Conservation (phyloP, 2,113 vertebrate genomes). For the Phodopus roborovskii region DNA sequence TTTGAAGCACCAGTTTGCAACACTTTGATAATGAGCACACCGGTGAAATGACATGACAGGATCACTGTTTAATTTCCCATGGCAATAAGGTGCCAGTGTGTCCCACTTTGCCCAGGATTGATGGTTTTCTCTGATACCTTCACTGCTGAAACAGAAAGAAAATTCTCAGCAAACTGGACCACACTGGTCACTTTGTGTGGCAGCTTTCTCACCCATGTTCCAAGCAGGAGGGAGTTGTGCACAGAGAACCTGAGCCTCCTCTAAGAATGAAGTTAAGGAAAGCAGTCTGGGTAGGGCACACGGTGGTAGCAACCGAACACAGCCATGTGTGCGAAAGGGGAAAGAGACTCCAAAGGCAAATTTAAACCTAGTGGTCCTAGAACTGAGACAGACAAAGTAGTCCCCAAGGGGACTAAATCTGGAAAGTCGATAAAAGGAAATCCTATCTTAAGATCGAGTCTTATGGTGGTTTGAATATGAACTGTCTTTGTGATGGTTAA, state of each 20-base stretch:
- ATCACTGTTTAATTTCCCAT: neutral
- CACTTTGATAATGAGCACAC: neutral
- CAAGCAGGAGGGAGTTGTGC: neutral
- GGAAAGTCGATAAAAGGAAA: neutral
- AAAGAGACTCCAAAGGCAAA: neutral
- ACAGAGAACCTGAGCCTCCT: neutral
- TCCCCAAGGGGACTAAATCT: neutral
- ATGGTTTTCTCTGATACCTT: neutral
- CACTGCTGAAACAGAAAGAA: neutral
- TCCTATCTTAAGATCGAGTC: neutral
- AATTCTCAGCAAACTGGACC: neutral
- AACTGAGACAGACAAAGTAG: neutral
- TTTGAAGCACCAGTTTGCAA: neutral
- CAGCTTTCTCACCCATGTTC: neutral
- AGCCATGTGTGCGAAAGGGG: neutral
- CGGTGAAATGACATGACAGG: rapidly evolving
- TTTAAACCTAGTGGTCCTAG: neutral
- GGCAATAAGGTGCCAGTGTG: neutral
- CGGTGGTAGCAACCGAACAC: neutral
- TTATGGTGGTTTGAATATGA: neutral
- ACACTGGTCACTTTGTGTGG: rapidly evolving
- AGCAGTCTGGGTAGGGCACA: neutral
- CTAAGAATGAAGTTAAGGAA: neutral
- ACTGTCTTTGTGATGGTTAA: neutral
- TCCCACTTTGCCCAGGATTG: neutral